A percentile compares a stretch with the other conserved stretches of the same genome.
These are phyloP conservation scores for Kryptopterus vitreolus DNA, from an alignment of 2,797 vertebrate genomes.

Conservation along the genomic window DNA sequence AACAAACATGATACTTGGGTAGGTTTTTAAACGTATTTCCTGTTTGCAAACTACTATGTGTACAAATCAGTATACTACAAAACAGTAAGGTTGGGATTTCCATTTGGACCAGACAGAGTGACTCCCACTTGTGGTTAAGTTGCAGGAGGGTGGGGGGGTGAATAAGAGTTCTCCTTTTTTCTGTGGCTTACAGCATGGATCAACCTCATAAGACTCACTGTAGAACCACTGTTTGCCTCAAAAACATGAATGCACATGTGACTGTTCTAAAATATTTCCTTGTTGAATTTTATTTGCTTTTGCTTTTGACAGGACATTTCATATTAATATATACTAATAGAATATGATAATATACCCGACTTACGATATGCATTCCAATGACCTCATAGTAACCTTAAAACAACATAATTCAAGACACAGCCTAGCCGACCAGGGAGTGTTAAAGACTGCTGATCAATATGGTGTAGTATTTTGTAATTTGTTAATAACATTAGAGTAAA, in stretches of 20 bases:
- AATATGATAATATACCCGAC: too few species aligned
- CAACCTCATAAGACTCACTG: slow-evolving; percentile 21
- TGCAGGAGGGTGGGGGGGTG: slow-evolving; percentile 19
- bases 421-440: too few species aligned
- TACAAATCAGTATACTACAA: slow-evolving; percentile 60
- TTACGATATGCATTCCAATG: too few species aligned
- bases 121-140: slow-evolving; percentile 40
- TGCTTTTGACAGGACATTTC: too few species aligned
- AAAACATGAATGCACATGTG: not conserved
- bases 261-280: not conserved
- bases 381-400: too few species aligned
- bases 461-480: too few species aligned
- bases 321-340: too few species aligned
- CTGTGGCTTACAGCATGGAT: slow-evolving; percentile 22
- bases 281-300: too few species aligned
- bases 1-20: slow-evolving; percentile 45
- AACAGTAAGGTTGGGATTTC: slow-evolving; percentile 36
- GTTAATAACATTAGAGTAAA: too few species aligned
- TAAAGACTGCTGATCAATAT: too few species aligned
- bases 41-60: slow-evolving; percentile 62
- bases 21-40: slow-evolving; percentile 53
- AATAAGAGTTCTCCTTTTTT: slow-evolving; percentile 17
- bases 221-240: not conserved
- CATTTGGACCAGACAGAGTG: slow-evolving; percentile 34
- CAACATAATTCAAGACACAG: too few species aligned